A percentile compares a stretch with the other conserved stretches of the same genome.
Conservation (phyloP, 2,797 vertebrate species). For the Falco peregrinus region DNA sequence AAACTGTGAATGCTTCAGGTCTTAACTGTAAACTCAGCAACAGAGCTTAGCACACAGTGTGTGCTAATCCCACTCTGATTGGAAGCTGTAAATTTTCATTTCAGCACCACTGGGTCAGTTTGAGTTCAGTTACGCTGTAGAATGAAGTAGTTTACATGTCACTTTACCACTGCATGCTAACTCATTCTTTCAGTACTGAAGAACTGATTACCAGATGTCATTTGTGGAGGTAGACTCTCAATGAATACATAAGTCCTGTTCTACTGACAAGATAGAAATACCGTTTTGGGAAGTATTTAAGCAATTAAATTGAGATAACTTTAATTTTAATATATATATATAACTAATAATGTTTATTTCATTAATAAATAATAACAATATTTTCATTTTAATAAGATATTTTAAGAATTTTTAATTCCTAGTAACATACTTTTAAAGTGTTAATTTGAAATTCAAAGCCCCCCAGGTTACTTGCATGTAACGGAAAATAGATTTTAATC, state of each 20-base stretch:
- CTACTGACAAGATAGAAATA: background rate
- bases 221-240: background rate
- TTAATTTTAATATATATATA: background rate
- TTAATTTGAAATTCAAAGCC: background rate
- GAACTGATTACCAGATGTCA: background rate
- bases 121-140: conserved; percentile 31
- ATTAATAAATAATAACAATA: background rate
- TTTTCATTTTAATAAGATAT: background rate
- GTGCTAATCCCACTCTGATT: conserved; percentile 56
- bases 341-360: no score
- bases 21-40: conserved; percentile 47
- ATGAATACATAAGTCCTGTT: background rate
- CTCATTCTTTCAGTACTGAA: background rate
- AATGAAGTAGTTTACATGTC: conserved; percentile 8
- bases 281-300: background rate
- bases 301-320: background rate
- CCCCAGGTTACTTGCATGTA: rapidly evolving
- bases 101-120: conserved; percentile 55
- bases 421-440: background rate
- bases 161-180: background rate
- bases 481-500: background rate
- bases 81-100: conserved; percentile 64
- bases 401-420: background rate
- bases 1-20: conserved; percentile 11
- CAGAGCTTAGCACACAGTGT: conserved; percentile 35